Evolutionary conservation across 2,888 invertebrate species (phyloP), one percentile per base, ranked within the genome.

Genomic region (Scelioninae gen. 1): DNA sequence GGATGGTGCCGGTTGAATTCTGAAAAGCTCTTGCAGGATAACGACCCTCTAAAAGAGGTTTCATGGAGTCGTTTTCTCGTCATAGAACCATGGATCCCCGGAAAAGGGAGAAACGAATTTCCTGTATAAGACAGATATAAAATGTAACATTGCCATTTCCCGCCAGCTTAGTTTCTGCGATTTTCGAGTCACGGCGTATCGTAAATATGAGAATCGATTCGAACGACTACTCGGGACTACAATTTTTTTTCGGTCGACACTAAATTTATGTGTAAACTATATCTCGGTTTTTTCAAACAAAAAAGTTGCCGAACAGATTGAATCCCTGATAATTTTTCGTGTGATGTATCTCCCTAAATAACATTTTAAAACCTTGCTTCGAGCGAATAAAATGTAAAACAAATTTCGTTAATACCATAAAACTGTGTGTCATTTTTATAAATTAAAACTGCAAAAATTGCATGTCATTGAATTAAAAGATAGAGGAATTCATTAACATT

Each of bases 1-100:
- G n/a, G 65, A 71, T 71, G 71, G 71, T 62, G 76, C 66, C 55
- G 71, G 31, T 65, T 81, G 81, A 81, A 81, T 81, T 81, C 65
- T 81, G 88, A 84, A 88, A 89, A 88, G 88, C 87, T 87, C 86
- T 85, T 69, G 85, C 74, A 86, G 85, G 89, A 88, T 89, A 89
- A 89, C 87, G 88, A 88, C 85, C 85, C 85, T 86, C 86, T 88
- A 89, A 88, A 89, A 88, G 88, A 86, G 88, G 86, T 88, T 84
- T 84, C 84, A 83, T 85, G 82, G 85, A 86, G 86, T 84, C 86
- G 84, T 88, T 88, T 80, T 84, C 85, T 75, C 75, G 75, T 75
- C 81, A 72, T 66, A 76, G 76, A 65, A 76, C 84, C 83, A 81
- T 86, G 85, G 63, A 87, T 88, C 80, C 80, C 84, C 86, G 86